phyloP scores from a whole-genome alignment of 2,888 invertebrate species.

The Cantharis rustica region DNA sequence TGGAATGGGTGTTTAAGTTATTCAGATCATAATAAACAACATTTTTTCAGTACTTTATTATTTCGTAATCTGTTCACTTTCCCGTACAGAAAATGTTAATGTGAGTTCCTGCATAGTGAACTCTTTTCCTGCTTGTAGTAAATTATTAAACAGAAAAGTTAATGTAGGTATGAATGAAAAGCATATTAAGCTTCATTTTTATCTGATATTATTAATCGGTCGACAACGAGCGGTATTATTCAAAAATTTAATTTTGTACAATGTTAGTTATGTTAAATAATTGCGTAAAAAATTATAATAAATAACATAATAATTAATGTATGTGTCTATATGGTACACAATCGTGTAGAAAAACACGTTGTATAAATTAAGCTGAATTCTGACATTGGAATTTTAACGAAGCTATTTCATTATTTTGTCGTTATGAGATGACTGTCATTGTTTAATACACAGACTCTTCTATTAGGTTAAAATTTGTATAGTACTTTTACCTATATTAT shows the following conservation, averaged over 20 bases:
- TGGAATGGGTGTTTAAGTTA: too few relatives aligned
- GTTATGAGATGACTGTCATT: slow-evolving; percentile 46
- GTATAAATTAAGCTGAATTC: slow-evolving; percentile 48
- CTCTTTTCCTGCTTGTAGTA: neutral
- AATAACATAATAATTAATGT: slow-evolving; percentile 38
- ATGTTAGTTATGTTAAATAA: slow-evolving; percentile 30
- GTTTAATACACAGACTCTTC: slow-evolving; percentile 38
- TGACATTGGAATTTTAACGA: slow-evolving; percentile 52
- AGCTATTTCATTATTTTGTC: slow-evolving; percentile 52
- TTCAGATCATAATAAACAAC: neutral
- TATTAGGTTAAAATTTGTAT: neutral
- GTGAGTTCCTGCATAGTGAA: too few relatives aligned
- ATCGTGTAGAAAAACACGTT: slow-evolving; percentile 36
- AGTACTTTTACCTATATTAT: neutral
- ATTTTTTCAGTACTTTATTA: neutral
- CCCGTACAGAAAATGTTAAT: neutral
- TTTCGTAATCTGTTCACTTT: neutral
- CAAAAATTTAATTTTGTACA: slow-evolving; percentile 22
- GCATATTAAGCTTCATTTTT: neutral
- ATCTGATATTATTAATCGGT: neutral
- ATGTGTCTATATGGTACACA: slow-evolving; percentile 36
- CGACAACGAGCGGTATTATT: neutral
- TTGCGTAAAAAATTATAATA: slow-evolving; percentile 25
- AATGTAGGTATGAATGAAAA: neutral
- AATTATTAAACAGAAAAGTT: neutral